phyloP scores from a whole-genome alignment of 2,113 vertebrate genomes.

The Nasalis larvatus region DNA sequence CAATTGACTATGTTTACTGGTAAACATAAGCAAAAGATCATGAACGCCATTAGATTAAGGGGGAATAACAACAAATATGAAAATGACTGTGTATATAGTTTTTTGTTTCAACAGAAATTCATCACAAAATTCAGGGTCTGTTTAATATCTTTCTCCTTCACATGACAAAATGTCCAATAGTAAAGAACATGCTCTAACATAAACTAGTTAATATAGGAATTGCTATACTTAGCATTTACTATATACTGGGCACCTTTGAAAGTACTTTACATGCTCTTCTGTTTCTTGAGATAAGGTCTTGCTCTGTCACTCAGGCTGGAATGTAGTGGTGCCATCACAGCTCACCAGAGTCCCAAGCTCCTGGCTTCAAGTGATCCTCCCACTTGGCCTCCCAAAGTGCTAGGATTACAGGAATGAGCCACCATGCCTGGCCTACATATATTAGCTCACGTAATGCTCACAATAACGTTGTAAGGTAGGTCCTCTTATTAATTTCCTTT shows the following conservation, averaged over 20 bases:
- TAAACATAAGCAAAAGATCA: neutral
- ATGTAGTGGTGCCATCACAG: no score
- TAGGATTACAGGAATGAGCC: no score
- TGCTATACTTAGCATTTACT: neutral
- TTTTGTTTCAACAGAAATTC: neutral
- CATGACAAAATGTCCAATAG: neutral
- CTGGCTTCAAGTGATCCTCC: no score
- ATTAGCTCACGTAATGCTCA: neutral
- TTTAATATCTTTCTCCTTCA: neutral
- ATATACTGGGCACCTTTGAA: neutral
- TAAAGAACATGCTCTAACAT: neutral
- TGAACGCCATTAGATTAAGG: neutral
- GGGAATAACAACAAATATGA: neutral
- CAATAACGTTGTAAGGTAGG: neutral
- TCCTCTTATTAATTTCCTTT: neutral
- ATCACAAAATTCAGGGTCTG: neutral
- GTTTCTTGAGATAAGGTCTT: no score
- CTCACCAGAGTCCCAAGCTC: no score
- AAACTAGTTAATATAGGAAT: neutral
- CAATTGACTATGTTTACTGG: neutral
- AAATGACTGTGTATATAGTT: neutral
- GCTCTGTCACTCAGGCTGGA: no score
- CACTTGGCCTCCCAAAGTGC: no score
- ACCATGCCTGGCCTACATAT: no score
- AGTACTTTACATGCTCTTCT: neutral